phyloP scores from a whole-genome alignment of 2,113 vertebrate species.

The Vulpes lagopus region DNA sequence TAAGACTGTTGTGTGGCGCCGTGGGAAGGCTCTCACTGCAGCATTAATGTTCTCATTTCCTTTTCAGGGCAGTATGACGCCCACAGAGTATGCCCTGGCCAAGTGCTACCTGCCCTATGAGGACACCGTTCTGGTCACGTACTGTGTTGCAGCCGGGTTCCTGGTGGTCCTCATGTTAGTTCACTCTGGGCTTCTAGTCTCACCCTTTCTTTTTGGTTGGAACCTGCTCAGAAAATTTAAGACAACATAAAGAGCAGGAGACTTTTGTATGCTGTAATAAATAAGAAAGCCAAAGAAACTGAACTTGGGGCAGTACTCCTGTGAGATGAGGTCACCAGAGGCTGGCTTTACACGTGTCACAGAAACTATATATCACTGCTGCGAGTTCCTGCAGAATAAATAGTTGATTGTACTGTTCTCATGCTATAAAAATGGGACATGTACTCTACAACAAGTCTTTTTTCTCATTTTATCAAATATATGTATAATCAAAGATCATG shows the following conservation, averaged over 20 bases:
- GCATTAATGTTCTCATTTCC: constrained; percentile 61
- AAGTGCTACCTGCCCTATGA: constrained; percentile 95
- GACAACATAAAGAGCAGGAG: constrained; percentile 88
- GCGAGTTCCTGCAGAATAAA: constrained; percentile 84
- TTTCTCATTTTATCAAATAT: constrained; percentile 87
- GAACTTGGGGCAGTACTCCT: constrained; percentile 82
- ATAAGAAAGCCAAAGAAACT: constrained; percentile 84
- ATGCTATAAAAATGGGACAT: constrained; percentile 86
- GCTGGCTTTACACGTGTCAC: constrained; percentile 79
- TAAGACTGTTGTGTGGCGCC: not conserved
- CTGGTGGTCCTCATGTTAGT: constrained; percentile 87
- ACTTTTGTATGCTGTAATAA: constrained; percentile 78
- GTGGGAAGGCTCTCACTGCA: not conserved
- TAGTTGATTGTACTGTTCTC: constrained; percentile 82
- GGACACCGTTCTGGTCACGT: constrained; percentile 90
- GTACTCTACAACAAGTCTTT: constrained; percentile 84
- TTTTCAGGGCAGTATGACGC: constrained; percentile 91
- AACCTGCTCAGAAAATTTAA: constrained; percentile 92
- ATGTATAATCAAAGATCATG: constrained; percentile 86
- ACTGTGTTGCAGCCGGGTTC: constrained; percentile 88
- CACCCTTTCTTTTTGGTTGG: constrained; percentile 88
- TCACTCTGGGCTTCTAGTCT: constrained; percentile 87
- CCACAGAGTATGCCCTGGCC: constrained; percentile 88
- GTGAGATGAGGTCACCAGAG: constrained; percentile 81
- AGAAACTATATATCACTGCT: constrained; percentile 82